Percentiles rank a stretch among this genome's conserved stretches.
These are phyloP conservation scores for Carduelis carduelis DNA, from an alignment of 2,797 vertebrate species.

Conservation along the genomic window DNA sequence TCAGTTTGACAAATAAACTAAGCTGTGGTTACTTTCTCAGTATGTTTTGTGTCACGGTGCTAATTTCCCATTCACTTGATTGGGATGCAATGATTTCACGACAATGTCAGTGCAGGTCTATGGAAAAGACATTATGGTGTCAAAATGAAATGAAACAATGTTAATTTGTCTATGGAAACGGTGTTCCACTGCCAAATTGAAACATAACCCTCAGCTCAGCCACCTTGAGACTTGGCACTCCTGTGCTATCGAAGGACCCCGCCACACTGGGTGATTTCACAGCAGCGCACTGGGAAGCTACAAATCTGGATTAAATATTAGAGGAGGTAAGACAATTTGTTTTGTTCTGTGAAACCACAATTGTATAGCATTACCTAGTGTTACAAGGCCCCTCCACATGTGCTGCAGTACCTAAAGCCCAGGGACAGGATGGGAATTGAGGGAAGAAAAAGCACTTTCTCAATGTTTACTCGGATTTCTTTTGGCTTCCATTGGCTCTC, in stretches of 20 bases:
- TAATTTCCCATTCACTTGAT: slow-evolving; percentile 55
- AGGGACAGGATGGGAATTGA: not conserved
- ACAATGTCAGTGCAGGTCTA: slow-evolving; percentile 65
- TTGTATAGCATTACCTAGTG: not conserved
- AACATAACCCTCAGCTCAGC: slow-evolving; percentile 51
- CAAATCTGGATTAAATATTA: slow-evolving; percentile 50
- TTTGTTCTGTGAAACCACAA: slow-evolving; percentile 1
- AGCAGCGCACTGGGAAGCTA: not conserved
- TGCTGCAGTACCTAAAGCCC: not conserved
- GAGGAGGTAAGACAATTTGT: not conserved
- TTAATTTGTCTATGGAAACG: slow-evolving; percentile 69
- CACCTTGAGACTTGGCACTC: slow-evolving; percentile 52
- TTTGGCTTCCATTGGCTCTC: not conserved
- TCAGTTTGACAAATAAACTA: slow-evolving; percentile 49
- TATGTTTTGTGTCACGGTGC: slow-evolving; percentile 43
- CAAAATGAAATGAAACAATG: slow-evolving; percentile 63
- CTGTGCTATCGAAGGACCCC: not conserved
- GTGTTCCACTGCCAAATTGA: slow-evolving; percentile 57
- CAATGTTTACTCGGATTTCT: not conserved
- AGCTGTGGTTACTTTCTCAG: slow-evolving; percentile 35
- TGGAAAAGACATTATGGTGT: slow-evolving; percentile 70
- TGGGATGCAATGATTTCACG: slow-evolving; percentile 61
- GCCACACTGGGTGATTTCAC: not conserved
- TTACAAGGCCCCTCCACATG: not conserved
- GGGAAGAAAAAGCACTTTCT: not conserved